Evolutionary conservation across 2,797 vertebrate species (phyloP).

Genomic region (Chaetophractus vellerosus): DNA sequence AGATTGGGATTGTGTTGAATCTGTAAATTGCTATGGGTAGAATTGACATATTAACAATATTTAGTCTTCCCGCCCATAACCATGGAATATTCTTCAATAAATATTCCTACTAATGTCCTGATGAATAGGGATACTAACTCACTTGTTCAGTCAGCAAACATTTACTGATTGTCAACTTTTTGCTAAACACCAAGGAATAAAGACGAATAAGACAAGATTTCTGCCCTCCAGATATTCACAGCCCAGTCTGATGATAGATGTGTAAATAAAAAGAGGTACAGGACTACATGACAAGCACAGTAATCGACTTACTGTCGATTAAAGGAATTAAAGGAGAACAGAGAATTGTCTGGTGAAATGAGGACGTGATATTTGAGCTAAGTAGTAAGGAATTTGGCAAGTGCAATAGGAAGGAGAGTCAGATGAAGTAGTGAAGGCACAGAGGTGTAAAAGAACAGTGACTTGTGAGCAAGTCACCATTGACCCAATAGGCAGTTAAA

Average conservation of each 20-base stretch:
- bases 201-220: constrained; percentile 64
- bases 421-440: not conserved
- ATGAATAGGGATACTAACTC: constrained; percentile 64
- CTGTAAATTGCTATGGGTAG: too few species aligned
- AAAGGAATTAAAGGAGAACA: constrained; percentile 3
- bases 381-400: not conserved
- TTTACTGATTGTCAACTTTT: constrained; percentile 49
- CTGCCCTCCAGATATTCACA: constrained; percentile 52
- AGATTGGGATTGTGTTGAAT: too few species aligned
- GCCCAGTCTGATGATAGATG: not conserved
- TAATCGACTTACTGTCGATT: not conserved
- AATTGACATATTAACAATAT: too few species aligned
- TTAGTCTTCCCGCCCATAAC: too few species aligned
- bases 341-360: not conserved
- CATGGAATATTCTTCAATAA: too few species aligned
- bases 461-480: not conserved
- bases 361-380: not conserved
- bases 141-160: constrained; percentile 41
- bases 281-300: not conserved
- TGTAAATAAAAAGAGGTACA: constrained; percentile 9
- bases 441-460: not conserved
- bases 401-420: not conserved
- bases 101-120: not conserved
- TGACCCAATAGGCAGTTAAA: not conserved
- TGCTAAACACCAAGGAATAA: constrained; percentile 57